phyloP scores from a whole-genome alignment of 2,888 invertebrate species.

The Brenthis daphne region DNA sequence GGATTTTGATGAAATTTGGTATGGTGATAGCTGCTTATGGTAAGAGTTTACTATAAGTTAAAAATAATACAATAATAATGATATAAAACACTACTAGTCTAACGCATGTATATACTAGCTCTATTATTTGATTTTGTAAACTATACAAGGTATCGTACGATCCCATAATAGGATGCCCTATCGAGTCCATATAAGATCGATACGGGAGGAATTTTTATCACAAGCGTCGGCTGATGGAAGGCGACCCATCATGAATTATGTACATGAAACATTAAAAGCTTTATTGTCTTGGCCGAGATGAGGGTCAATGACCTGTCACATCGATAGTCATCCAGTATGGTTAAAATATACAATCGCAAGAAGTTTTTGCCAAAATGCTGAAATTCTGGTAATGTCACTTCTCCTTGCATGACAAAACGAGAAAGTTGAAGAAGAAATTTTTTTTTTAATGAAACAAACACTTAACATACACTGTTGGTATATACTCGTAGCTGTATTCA shows the following conservation, averaged over 20 bases:
- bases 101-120: background rate
- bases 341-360: constrained; percentile 21
- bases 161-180: constrained; percentile 19
- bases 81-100: too few species aligned
- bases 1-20: too few species aligned
- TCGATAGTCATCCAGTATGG: constrained; percentile 21
- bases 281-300: constrained; percentile 50
- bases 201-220: constrained; percentile 68
- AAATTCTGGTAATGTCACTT: too few species aligned
- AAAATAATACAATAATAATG: too few species aligned
- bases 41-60: too few species aligned
- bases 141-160: constrained; percentile 2
- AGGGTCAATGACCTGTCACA: constrained; percentile 40
- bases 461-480: background rate
- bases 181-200: constrained; percentile 47
- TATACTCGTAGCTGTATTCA: background rate
- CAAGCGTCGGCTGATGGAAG: constrained; percentile 51
- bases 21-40: too few species aligned
- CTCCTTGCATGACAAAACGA: background rate
- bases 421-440: background rate
- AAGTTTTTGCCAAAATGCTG: constrained; percentile 4
- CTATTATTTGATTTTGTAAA: background rate
- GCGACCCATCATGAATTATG: constrained; percentile 66
- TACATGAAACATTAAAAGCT: constrained; percentile 58
- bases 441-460: background rate